Evolutionary conservation across 1,140 invertebrate species (phyloP).

Genomic region (Calliphora vicina): DNA sequence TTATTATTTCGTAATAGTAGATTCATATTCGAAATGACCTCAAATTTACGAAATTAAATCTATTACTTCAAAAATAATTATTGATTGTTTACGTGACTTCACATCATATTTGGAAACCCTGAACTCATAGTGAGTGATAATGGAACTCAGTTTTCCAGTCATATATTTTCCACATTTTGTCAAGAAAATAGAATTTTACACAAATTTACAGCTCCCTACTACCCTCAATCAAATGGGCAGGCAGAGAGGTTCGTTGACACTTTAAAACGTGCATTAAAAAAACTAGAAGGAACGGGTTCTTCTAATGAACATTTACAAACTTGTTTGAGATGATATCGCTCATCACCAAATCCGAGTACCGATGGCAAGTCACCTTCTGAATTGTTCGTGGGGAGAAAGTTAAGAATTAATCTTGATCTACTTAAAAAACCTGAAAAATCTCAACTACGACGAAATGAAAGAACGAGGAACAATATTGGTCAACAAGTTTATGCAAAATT

Average conservation of each 20-base stretch:
- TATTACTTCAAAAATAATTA: slow-evolving; percentile 8
- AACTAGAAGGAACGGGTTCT: neutral
- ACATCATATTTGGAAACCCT: slow-evolving; percentile 43
- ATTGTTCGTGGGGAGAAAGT: neutral
- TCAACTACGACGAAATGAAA: neutral
- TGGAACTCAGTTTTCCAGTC: slow-evolving; percentile 43
- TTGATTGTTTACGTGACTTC: slow-evolving; percentile 17
- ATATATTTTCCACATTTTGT: slow-evolving; percentile 41
- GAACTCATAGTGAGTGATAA: slow-evolving; percentile 43
- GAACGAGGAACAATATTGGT: neutral
- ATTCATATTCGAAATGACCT: slow-evolving; percentile 37
- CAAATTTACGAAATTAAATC: slow-evolving; percentile 21
- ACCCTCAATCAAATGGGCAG: slow-evolving; percentile 46
- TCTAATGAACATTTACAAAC: neutral
- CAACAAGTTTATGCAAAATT: neutral
- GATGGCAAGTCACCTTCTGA: neutral
- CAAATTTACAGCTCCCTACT: slow-evolving; percentile 36
- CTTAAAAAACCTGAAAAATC: neutral
- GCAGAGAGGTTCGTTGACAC: slow-evolving; percentile 47
- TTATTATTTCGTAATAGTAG: slow-evolving; percentile 33
- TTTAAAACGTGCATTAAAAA: slow-evolving; percentile 30
- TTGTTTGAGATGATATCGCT: slow-evolving; percentile 26
- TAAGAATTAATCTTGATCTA: slow-evolving; percentile 2
- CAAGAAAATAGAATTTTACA: slow-evolving; percentile 42
- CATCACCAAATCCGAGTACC: neutral